Evolutionary conservation across 2,797 vertebrate genomes (phyloP).

Genomic region (Thripadectes ignobilis): DNA sequence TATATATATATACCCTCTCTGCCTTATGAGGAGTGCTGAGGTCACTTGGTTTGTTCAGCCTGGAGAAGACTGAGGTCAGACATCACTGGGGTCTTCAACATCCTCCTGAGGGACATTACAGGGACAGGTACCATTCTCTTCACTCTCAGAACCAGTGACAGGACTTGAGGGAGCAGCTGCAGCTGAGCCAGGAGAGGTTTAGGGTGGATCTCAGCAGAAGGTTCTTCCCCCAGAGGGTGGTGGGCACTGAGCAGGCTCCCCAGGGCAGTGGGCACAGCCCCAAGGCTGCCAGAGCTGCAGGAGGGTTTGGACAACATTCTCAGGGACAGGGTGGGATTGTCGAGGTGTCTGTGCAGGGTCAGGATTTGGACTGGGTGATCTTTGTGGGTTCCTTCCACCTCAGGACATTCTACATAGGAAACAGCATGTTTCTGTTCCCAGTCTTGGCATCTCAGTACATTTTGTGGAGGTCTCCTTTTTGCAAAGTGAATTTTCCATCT

Average conservation of each 20-base stretch:
- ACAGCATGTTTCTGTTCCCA: not conserved
- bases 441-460: not conserved
- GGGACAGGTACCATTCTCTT: not conserved
- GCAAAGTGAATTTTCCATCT: not conserved
- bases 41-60: not conserved
- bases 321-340: not conserved
- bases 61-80: not conserved
- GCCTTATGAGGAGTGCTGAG: not conserved
- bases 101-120: not conserved
- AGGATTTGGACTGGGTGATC: not conserved
- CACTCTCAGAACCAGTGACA: not conserved
- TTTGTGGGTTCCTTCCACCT: not conserved
- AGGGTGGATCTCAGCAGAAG: not conserved
- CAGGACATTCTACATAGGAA: not conserved
- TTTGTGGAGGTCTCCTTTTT: not conserved
- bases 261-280: not conserved
- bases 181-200: not conserved
- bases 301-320: not conserved
- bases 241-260: not conserved
- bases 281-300: not conserved
- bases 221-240: not conserved
- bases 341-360: not conserved
- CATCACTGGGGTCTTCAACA: not conserved
- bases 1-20: rapidly evolving
- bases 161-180: not conserved